phyloP scores from a whole-genome alignment of 2,888 invertebrate species.

The Sialis fuliginosa region DNA sequence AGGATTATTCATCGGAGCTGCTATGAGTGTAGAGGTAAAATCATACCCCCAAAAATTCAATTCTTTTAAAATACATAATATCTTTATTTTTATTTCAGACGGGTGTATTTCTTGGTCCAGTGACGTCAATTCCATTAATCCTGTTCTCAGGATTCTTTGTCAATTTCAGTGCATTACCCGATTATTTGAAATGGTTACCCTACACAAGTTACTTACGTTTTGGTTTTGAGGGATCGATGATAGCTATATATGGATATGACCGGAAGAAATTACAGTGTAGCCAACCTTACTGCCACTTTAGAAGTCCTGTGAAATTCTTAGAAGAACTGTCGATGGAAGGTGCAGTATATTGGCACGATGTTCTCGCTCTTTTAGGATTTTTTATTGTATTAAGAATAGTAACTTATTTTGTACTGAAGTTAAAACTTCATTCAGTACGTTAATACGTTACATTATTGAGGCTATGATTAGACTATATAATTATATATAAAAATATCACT shows the following conservation, averaged over 20 bases:
- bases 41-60: not conserved
- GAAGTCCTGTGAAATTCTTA: conserved; percentile 64
- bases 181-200: conserved; percentile 74
- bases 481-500: no score
- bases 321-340: conserved; percentile 71
- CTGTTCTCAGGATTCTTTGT: conserved; percentile 92
- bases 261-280: conserved; percentile 68
- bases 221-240: conserved; percentile 84
- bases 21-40: conserved; percentile 62
- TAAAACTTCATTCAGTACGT: conserved; percentile 43
- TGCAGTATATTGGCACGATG: conserved; percentile 63
- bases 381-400: conserved; percentile 61
- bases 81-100: conserved; percentile 20
- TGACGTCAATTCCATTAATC: conserved; percentile 79
- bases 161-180: conserved; percentile 78
- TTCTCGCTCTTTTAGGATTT: conserved; percentile 60
- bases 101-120: conserved; percentile 66
- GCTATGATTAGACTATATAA: no score
- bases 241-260: conserved; percentile 78
- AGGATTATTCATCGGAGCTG: conserved; percentile 83
- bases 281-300: conserved; percentile 67
- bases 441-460: conserved; percentile 4
- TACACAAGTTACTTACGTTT: conserved; percentile 83
- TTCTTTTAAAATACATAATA: not conserved
- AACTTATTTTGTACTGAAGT: conserved; percentile 68